Evolutionary conservation across 2,888 invertebrate genomes (phyloP).

Genomic region (Conus canariensis): DNA sequence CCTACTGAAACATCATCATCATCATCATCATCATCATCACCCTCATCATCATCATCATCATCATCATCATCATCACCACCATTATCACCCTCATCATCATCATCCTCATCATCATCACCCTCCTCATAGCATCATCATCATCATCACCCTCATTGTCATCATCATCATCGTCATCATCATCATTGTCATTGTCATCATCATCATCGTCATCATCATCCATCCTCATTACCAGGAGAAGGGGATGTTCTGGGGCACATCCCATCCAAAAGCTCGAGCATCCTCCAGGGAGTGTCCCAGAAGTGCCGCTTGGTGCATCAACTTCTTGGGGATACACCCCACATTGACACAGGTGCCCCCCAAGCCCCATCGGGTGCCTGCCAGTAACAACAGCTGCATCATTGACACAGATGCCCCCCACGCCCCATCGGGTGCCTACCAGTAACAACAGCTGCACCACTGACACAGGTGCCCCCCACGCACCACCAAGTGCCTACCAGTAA

Average conservation of each 20-base stretch:
- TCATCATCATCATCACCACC: too few species aligned
- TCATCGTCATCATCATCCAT: too few species aligned
- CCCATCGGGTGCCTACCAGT: slow-evolving; percentile 91
- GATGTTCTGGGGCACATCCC: slow-evolving; percentile 72
- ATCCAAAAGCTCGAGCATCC: slow-evolving; percentile 81
- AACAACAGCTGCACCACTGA: not conserved
- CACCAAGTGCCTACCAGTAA: slow-evolving; percentile 87
- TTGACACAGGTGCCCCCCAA: slow-evolving; percentile 98
- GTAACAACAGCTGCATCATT: not conserved
- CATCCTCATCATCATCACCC: too few species aligned
- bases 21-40: too few species aligned
- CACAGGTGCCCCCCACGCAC: slow-evolving; percentile 90
- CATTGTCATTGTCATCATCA: too few species aligned
- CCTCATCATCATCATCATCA: too few species aligned
- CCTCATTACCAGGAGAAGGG: slow-evolving; percentile 38
- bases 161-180: too few species aligned
- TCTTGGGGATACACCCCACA: slow-evolving; percentile 98
- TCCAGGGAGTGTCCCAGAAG: slow-evolving; percentile 88
- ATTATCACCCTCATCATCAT: too few species aligned
- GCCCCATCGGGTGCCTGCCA: slow-evolving; percentile 92
- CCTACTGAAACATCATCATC: too few species aligned
- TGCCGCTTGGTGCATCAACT: slow-evolving; percentile 97
- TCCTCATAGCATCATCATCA: too few species aligned
- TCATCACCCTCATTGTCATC: too few species aligned
- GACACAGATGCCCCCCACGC: slow-evolving; percentile 88